Evolutionary conservation across 1,140 invertebrate species (phyloP), one percentile per base, ranked within the genome.

Genomic region (Nephotettix cincticeps): DNA sequence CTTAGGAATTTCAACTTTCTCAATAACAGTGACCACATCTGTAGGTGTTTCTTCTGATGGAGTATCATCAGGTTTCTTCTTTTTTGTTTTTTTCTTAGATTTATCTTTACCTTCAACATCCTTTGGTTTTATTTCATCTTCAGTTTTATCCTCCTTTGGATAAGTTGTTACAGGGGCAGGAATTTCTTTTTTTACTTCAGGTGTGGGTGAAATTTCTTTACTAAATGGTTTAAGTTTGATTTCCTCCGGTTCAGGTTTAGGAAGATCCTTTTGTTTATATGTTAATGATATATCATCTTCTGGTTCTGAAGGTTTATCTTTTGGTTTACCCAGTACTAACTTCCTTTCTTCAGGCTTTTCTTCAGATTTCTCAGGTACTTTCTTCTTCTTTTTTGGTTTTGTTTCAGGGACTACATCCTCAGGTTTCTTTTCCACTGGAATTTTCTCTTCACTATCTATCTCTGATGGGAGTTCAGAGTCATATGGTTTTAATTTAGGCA

Each of bases 31-130:
- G 61, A 76, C 71, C 29, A 74, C 65, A 68, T 81, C 79, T 67
- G 82, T 80, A 4, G 78, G 75, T 70, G 78, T 78, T 3, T 74
- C 71, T 56, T 80, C 68, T 32, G n/a, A n/a, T 19, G 6, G 6
- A 11, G 80, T 66, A 6, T 54, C 21, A 40, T 45, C 61, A 0
- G 76, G 75, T 29, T 74, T 78, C 17, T 67, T 71, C 21, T 68
- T 68, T 32, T 68, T 68, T 9, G 36, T 61, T 58, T 72, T 72
- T 23, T 73, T 75, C 2, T 71, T 67, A 66, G 67, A 29, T 47
- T 68, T 56, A 23, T 72, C 23, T 32, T 27, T 30, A 0, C 27
- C 36, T 1, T 69, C 65, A 69, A 67, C 17, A 1, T 68, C 56
- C 36, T 66, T 51, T 27, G 47, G 0, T 47, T 68, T 28, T 40